Evolutionary conservation across 2,113 vertebrate genomes (phyloP), one percentile per base, ranked within the genome.

Genomic region (Myiopsitta monachus): DNA sequence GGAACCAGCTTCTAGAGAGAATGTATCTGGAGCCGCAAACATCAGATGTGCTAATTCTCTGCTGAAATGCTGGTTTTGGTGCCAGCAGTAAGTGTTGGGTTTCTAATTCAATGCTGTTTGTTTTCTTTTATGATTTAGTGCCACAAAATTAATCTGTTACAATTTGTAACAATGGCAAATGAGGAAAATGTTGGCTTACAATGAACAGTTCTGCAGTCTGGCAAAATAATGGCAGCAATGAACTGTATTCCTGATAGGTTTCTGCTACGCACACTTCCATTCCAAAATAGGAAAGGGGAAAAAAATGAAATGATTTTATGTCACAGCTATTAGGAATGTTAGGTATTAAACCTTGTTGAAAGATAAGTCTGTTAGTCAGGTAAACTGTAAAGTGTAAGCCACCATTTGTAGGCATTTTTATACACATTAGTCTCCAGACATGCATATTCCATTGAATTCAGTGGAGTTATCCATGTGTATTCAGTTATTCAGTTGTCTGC

Each of bases 281-380:
- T 87, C 74, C 49, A 90, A 79, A 96, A 72, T 6, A 76, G 33
- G 30, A 15, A 73, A 87, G 14, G 33, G 28, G 26, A 6, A 69
- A 87, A 88, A 88, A 52, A 46, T 3, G 2, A 44, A 14, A 11
- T 73, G 75, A 73, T 69, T 97, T 94, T 62, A 83, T 94, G 39
- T 79, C 62, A 54, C 28, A 67, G 38, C n/a, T 54, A 39, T 87
- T 76, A 89, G 10, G 66, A 82, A 69, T 15, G 21, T 6, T 82
- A 30, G 83, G 17, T 89, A 96, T 92, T 94, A 92, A 87, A 87
- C 84, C 61, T 69, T 88, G 74, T 87, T 95, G 95, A 96, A 94
- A 94, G 92, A 52, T 52, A 73, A 81, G 41, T 82, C 88, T 73
- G 57, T 91, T 75, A 79, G 36, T 26, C 77, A 69, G 87, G 39